Conservation (phyloP, 2,797 vertebrate species). For the Podarcis lilfordi region DNA sequence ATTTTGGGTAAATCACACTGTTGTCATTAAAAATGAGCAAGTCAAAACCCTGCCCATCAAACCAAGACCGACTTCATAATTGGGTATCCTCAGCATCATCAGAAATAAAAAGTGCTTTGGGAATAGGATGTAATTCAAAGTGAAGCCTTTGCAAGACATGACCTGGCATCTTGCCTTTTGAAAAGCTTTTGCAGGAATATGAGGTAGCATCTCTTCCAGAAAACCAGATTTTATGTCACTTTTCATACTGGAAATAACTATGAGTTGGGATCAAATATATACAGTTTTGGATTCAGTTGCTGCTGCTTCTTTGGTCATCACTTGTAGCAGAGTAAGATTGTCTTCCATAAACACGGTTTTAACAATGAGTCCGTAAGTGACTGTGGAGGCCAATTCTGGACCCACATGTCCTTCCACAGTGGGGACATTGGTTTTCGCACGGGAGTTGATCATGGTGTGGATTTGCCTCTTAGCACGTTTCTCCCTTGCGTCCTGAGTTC, state of each 20-base stretch:
- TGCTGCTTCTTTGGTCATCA: no score
- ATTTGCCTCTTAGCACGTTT: no score
- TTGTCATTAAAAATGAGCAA: not conserved
- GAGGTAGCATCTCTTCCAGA: not conserved
- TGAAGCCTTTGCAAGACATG: not conserved
- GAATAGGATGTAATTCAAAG: not conserved
- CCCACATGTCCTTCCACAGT: no score
- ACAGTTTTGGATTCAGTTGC: not conserved
- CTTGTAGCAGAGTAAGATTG: no score
- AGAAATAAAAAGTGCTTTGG: not conserved
- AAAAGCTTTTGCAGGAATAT: not conserved
- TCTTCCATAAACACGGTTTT: no score
- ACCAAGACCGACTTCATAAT: not conserved
- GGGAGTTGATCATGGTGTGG: no score
- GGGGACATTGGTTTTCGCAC: no score
- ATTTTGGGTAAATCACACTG: not conserved
- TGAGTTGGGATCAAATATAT: not conserved
- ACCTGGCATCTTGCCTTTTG: not conserved
- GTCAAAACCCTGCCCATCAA: not conserved
- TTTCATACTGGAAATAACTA: not conserved
- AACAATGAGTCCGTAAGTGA: no score
- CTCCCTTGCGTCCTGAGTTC: no score
- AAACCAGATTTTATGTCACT: not conserved
- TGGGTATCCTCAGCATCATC: not conserved
- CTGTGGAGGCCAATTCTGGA: no score